A percentile compares a stretch with the other conserved stretches of the same genome.
These are phyloP conservation scores for Lasioglossum oenotherae DNA, from an alignment of 2,888 invertebrate genomes.

Conservation along the genomic window DNA sequence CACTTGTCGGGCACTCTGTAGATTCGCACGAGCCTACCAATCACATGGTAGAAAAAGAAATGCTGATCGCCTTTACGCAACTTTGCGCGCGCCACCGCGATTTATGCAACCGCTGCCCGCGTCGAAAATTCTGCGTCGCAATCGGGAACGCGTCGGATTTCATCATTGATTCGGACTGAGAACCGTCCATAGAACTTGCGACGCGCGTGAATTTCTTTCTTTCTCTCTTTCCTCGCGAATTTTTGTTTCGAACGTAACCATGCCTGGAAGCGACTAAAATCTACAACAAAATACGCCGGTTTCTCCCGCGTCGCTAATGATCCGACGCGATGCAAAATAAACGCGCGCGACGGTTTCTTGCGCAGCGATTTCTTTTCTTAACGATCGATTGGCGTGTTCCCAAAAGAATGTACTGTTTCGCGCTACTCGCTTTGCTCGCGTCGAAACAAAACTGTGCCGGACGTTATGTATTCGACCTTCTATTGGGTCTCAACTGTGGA, in stretches of 20 bases:
- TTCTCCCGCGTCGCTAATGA: background rate
- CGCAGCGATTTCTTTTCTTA: background rate
- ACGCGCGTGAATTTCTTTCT: background rate
- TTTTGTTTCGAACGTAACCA: background rate
- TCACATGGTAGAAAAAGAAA: slow-evolving; percentile 25
- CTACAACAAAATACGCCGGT: background rate
- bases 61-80: slow-evolving; percentile 35
- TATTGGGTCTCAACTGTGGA: too few species aligned
- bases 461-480: background rate
- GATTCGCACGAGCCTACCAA: background rate
- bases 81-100: slow-evolving; percentile 42
- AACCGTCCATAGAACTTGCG: background rate
- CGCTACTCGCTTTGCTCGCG: background rate
- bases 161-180: slow-evolving; percentile 10
- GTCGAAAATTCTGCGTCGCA: slow-evolving; percentile 18
- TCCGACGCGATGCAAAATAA: background rate
- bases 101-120: slow-evolving; percentile 40
- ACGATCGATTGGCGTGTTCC: background rate
- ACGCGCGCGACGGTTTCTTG: background rate
- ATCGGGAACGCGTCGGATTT: slow-evolving; percentile 27
- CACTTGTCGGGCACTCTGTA: background rate
- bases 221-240: background rate
- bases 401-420: background rate
- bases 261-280: background rate
- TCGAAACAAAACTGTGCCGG: background rate